Conservation (phyloP, 2,888 invertebrate genomes). For the Schrankia costaestrigalis region DNA sequence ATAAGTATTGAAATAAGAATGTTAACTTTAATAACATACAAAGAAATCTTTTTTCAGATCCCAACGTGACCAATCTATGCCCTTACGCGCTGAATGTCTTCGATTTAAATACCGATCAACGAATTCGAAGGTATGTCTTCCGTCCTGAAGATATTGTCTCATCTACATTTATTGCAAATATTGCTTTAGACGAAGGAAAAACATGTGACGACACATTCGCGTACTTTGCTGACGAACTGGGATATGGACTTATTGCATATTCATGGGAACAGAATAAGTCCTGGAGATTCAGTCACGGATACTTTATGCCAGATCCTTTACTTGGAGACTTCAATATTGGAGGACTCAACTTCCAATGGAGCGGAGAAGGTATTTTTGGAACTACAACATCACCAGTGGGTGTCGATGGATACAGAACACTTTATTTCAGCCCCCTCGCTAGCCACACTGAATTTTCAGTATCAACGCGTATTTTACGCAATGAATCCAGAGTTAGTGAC, state of each 20-base stretch:
- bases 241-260: slow-evolving; percentile 90
- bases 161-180: slow-evolving; percentile 92
- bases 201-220: slow-evolving; percentile 89
- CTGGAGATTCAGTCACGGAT: slow-evolving; percentile 90
- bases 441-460: slow-evolving; percentile 90
- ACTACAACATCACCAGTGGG: slow-evolving; percentile 85
- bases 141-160: slow-evolving; percentile 86
- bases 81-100: slow-evolving; percentile 90
- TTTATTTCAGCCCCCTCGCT: slow-evolving; percentile 90
- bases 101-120: slow-evolving; percentile 86
- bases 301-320: slow-evolving; percentile 90
- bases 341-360: slow-evolving; percentile 92
- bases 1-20: too few species aligned
- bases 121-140: slow-evolving; percentile 85
- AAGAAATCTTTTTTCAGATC: slow-evolving; percentile 48
- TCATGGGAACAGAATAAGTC: slow-evolving; percentile 88
- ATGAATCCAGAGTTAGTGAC: slow-evolving; percentile 83
- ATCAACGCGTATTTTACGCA: slow-evolving; percentile 86
- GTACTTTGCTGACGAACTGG: slow-evolving; percentile 90
- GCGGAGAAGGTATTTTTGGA: slow-evolving; percentile 90
- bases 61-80: slow-evolving; percentile 85
- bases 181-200: slow-evolving; percentile 88
- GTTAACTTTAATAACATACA: background rate
- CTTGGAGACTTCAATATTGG: slow-evolving; percentile 89
- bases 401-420: slow-evolving; percentile 84